Conservation (phyloP, 1,140 invertebrate species). For the Trichonephila inaurata region DNA sequence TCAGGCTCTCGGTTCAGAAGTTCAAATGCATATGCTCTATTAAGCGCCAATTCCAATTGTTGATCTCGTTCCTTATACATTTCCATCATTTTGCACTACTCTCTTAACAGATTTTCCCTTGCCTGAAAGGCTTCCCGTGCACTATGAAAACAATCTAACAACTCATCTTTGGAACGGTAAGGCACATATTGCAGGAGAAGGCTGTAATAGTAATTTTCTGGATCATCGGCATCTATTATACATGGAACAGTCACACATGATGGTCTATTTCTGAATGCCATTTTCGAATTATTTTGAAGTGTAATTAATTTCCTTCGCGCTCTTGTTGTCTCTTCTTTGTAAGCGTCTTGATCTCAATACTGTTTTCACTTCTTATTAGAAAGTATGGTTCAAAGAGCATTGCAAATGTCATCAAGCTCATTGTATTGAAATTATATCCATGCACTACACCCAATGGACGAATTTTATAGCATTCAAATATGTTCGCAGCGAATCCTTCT, state of each 20-base stretch:
- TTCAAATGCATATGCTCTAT: constrained; percentile 45
- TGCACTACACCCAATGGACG: constrained; percentile 53
- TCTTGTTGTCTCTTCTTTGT: constrained; percentile 43
- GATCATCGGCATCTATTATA: constrained; percentile 24
- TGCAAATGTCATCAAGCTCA: constrained; percentile 65
- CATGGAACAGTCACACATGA: constrained; percentile 3
- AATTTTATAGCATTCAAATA: constrained; percentile 72
- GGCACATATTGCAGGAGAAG: constrained; percentile 70
- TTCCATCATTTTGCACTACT: constrained; percentile 9
- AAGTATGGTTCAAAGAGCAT: constrained; percentile 71
- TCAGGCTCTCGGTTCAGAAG: constrained; percentile 42
- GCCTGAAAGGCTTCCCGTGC: constrained; percentile 69
- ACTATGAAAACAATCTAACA: constrained; percentile 58
- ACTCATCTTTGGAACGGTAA: constrained; percentile 63
- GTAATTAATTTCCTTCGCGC: constrained; percentile 8
- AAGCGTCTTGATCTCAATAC: constrained; percentile 62
- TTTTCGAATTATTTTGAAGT: constrained; percentile 47
- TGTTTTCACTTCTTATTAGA: constrained; percentile 56
- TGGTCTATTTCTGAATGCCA: constrained; percentile 48
- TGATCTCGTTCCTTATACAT: constrained; percentile 32
- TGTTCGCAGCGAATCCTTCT: constrained; percentile 46
- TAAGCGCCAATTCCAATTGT: constrained; percentile 33
- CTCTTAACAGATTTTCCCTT: constrained; percentile 55
- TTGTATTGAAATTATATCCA: constrained; percentile 48
- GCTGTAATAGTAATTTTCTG: constrained; percentile 74